Conservation (phyloP, 2,113 vertebrate species). For the Neodon shergylaensis region DNA sequence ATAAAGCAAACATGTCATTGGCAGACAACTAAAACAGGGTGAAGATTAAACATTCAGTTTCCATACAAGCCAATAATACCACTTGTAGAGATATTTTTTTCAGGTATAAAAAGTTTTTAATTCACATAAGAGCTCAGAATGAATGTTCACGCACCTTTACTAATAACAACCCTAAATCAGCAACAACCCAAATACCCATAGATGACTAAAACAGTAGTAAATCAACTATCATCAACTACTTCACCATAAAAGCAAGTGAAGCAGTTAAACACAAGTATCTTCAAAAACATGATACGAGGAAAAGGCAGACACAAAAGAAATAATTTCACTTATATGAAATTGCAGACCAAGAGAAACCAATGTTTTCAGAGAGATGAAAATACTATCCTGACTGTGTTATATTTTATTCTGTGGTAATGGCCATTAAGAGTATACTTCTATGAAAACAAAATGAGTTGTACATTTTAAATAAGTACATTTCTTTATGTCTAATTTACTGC, state of each 20-base stretch:
- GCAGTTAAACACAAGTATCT: background rate
- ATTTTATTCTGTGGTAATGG: background rate
- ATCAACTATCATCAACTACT: background rate
- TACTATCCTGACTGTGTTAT: background rate
- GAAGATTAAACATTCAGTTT: background rate
- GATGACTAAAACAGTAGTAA: background rate
- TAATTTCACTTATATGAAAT: constrained; percentile 32
- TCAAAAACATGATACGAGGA: background rate
- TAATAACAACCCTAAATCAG: background rate
- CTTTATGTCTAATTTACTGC: background rate
- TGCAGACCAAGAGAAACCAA: constrained; percentile 46
- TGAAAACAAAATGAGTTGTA: constrained; percentile 40
- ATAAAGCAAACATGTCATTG: background rate
- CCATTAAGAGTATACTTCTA: background rate
- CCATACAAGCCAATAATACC: background rate
- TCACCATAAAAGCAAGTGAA: background rate
- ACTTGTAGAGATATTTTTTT: background rate
- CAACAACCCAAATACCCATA: constrained; percentile 20
- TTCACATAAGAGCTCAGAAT: constrained; percentile 35
- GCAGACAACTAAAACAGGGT: background rate
- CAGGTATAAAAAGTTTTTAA: background rate
- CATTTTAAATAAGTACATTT: constrained; percentile 25
- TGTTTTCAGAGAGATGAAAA: background rate
- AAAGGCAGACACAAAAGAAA: background rate
- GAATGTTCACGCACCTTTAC: constrained; percentile 19